These are phyloP conservation scores for Temnothorax rugatulus DNA, from an alignment of 2,888 invertebrate genomes.

Conservation along the genomic window DNA sequence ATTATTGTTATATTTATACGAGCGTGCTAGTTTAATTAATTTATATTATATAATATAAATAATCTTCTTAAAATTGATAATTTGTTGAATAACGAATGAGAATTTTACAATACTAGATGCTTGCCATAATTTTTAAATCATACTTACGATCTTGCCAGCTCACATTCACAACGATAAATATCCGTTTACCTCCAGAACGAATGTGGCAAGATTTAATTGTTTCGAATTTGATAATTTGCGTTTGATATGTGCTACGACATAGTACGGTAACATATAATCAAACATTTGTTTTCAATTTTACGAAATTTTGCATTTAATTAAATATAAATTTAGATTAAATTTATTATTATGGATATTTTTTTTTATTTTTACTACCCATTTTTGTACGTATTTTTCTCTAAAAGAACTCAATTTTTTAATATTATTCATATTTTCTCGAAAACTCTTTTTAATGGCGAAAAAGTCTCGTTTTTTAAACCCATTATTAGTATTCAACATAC, in stretches of 20 bases:
- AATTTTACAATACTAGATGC: background rate
- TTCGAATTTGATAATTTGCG: slow-evolving; percentile 6
- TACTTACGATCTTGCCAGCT: background rate
- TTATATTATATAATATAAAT: too few relatives aligned
- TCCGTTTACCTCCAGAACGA: background rate
- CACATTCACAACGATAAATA: background rate
- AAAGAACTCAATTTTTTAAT: background rate
- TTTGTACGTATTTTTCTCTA: background rate
- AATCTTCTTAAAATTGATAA: background rate
- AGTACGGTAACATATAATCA: background rate
- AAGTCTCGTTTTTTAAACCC: background rate
- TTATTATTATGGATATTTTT: background rate
- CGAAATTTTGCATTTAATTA: background rate
- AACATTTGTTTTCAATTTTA: background rate
- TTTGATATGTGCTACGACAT: background rate
- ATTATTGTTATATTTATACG: too few relatives aligned
- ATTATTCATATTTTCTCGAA: background rate
- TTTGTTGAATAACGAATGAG: background rate
- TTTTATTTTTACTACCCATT: background rate
- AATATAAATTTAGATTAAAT: background rate
- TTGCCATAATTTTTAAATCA: background rate
- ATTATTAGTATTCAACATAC: background rate
- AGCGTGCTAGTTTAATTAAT: too few relatives aligned
- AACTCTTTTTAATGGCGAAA: background rate
- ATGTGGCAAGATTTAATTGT: background rate